Percentiles rank a stretch among this genome's conserved stretches.
Conservation (phyloP, 1,140 invertebrate genomes). For the Drosophila mayri region DNA sequence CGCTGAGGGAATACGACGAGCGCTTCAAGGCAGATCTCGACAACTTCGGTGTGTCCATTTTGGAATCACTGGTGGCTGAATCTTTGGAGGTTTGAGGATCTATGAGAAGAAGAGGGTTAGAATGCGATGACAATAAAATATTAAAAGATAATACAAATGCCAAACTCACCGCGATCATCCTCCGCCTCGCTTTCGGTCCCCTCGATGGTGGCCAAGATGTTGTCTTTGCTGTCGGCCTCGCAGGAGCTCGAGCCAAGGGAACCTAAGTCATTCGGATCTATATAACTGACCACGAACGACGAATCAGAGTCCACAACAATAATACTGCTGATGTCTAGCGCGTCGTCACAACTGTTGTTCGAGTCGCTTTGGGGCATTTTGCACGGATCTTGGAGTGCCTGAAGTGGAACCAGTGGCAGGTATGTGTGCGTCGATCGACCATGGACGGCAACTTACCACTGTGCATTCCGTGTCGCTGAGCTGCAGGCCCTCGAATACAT, state of each 20-base stretch:
- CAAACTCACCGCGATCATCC: neutral
- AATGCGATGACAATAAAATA: neutral
- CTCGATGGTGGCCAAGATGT: conserved; percentile 1
- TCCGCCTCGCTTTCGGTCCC: conserved; percentile 7
- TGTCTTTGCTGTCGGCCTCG: neutral
- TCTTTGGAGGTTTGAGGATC: neutral
- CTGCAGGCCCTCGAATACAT: neutral
- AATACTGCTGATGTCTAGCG: neutral
- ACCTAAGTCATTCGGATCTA: neutral
- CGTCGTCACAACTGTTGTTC: neutral
- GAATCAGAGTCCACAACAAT: neutral
- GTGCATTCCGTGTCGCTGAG: neutral
- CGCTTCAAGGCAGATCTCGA: neutral
- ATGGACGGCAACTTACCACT: neutral
- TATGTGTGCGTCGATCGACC: neutral
- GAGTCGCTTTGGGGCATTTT: neutral
- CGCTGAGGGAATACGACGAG: neutral
- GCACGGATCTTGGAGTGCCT: conserved; percentile 2
- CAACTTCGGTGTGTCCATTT: neutral
- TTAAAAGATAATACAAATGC: neutral
- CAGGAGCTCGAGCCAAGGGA: neutral
- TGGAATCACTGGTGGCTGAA: neutral
- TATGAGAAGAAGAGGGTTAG: neutral
- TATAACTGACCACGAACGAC: conserved; percentile 1
- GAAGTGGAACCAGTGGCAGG: conserved; percentile 8